Evolutionary conservation across 2,888 invertebrate genomes (phyloP), one percentile per base, ranked within the genome.

Genomic region (Cyrtodaria siliqua): DNA sequence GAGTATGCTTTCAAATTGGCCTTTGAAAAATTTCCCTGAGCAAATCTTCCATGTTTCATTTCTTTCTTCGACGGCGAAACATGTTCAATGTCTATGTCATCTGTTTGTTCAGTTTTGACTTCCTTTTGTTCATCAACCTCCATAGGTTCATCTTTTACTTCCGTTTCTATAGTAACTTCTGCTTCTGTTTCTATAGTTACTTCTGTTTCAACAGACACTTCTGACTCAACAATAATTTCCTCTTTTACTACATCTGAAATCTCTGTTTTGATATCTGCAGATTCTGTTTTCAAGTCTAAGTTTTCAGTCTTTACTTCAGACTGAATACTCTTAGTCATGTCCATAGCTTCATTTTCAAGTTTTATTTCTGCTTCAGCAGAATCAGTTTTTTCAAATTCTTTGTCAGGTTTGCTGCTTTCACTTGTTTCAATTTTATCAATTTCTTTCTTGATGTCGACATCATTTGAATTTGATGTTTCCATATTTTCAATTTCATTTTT

Each of bases 221-320:
- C 67, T 23, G 0, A 23, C n/a, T 18, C 57, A 53, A 93, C 92
- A 1, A 91, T 90, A 9, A 95, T 93, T 20, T 94, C 93, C 18
- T 94, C 93, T 40, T 95, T 93, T 2, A 57, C 62, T 38, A 50
- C 69, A 24, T 24, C 57, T 33, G 61, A 69, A 33, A 29, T 23
- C 8, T 42, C 49, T 20, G 33, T 9, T 20, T 60, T 52, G 33
- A 40, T 33, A 40, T 61, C 50, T 29, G 42, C 40, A 26, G 33
- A 20, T 20, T 61, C 49, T 33, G 12, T 4, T 33, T 33, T 33
- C 4, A 8, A 4, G 4, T 91, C 78, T n/a, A n/a, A 29, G 20
- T 18, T 57, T 14, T 20, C 53, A 12, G 52, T 53, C 42, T 57
- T 57, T 42, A 33, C 42, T 33, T 23, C 24, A 2, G 40, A n/a